Conservation (phyloP, 2,888 invertebrate species). For the Sinotaia quadrata region DNA sequence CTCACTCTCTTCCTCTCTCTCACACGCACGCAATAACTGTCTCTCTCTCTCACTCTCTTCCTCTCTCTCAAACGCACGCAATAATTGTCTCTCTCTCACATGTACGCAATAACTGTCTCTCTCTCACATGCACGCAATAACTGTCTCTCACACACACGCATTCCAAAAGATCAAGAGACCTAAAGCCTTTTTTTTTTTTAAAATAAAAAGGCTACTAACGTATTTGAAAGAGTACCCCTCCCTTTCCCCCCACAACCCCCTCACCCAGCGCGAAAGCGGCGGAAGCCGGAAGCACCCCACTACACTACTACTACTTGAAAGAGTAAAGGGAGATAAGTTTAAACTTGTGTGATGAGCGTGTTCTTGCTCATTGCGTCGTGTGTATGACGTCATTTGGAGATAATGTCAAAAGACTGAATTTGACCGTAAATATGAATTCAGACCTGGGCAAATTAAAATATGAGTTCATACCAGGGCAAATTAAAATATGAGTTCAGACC, state of each 20-base stretch:
- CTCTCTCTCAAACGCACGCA: not conserved
- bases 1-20: constrained; percentile 3
- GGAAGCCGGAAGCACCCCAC: too few species aligned
- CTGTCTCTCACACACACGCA: not conserved
- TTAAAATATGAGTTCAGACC: too few species aligned
- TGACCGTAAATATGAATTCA: too few species aligned
- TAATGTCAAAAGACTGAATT: too few species aligned
- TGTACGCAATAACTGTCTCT: not conserved
- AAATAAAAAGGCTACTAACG: too few species aligned
- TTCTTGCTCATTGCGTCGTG: not conserved
- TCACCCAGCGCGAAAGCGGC: too few species aligned
- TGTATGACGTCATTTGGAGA: too few species aligned
- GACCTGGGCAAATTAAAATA: too few species aligned
- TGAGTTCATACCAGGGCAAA: too few species aligned
- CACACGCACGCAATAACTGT: not conserved
- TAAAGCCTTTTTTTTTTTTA: too few species aligned
- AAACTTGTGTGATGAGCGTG: not conserved
- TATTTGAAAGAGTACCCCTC: too few species aligned
- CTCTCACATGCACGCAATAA: not conserved
- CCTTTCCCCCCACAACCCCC: too few species aligned
- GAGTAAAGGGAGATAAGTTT: not conserved
- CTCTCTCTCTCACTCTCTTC: constrained; percentile 6
- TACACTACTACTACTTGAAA: not conserved
- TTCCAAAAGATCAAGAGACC: not conserved
- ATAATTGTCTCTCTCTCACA: not conserved